Evolutionary conservation across 1,140 invertebrate species (phyloP).

Genomic region (Asbolus verrucosus): DNA sequence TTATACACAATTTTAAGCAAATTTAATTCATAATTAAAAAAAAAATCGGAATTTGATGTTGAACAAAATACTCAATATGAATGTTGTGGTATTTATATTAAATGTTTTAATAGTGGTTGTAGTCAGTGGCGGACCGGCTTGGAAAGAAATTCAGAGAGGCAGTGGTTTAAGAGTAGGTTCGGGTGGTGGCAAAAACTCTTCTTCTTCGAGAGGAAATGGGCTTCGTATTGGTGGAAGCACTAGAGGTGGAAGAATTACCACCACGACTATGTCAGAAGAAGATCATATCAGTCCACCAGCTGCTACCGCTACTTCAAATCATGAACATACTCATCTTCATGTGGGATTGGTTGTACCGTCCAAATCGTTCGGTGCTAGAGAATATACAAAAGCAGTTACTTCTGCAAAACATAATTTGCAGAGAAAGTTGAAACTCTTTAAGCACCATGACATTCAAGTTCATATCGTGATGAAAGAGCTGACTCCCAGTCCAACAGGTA

Average conservation of each 20-base stretch:
- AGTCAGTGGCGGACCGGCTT: slow-evolving; percentile 64
- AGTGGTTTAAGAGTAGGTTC: slow-evolving; percentile 63
- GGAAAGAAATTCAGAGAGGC: slow-evolving; percentile 65
- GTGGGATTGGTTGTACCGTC: slow-evolving; percentile 82
- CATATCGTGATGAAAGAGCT: slow-evolving; percentile 78
- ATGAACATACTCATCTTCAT: slow-evolving; percentile 61
- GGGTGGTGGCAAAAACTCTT: slow-evolving; percentile 59
- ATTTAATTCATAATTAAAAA: slow-evolving; percentile 13
- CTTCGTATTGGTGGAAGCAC: slow-evolving; percentile 60
- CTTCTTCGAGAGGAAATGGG: slow-evolving; percentile 58
- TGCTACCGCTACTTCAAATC: slow-evolving; percentile 50
- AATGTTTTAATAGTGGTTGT: slow-evolving; percentile 63
- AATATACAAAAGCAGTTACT: slow-evolving; percentile 79
- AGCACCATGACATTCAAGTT: slow-evolving; percentile 76
- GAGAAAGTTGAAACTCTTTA: slow-evolving; percentile 75
- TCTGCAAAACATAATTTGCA: slow-evolving; percentile 75
- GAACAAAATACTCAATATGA: slow-evolving; percentile 52
- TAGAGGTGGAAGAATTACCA: slow-evolving; percentile 55
- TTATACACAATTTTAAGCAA: background rate
- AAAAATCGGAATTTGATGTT: slow-evolving; percentile 29
- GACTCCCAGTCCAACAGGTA: slow-evolving; percentile 83
- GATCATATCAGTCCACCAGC: slow-evolving; percentile 59
- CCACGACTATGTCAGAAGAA: slow-evolving; percentile 57
- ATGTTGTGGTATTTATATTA: slow-evolving; percentile 56
- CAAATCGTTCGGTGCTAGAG: slow-evolving; percentile 79